These are phyloP conservation scores for Charaxes varanes DNA, from an alignment of 1,140 invertebrate species.

Conservation along the genomic window DNA sequence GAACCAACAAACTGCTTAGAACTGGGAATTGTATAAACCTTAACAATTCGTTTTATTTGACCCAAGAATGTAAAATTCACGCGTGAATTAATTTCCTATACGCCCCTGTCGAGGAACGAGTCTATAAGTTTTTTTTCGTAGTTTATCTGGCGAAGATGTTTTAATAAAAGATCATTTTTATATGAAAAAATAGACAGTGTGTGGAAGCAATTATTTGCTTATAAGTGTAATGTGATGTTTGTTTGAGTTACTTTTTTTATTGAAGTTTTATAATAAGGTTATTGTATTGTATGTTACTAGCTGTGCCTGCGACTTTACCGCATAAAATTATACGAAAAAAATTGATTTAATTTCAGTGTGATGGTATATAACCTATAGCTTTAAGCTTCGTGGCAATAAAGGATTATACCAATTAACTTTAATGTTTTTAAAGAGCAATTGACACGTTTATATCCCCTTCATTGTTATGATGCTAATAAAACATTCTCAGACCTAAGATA, in stretches of 20 bases:
- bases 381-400: no score
- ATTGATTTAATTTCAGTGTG: no score
- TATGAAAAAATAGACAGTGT: not conserved
- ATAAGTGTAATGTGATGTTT: not conserved
- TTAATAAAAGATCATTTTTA: constrained; percentile 15
- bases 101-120: constrained; percentile 26
- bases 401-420: no score
- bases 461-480: no score
- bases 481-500: no score
- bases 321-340: no score
- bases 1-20: constrained; percentile 31
- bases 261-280: no score
- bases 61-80: constrained; percentile 49
- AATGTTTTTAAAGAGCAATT: no score
- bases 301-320: no score
- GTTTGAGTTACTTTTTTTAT: not conserved
- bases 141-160: constrained; percentile 15
- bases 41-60: constrained; percentile 45
- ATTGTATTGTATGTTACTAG: no score
- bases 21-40: constrained; percentile 42
- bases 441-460: no score
- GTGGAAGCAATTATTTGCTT: constrained; percentile 5
- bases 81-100: constrained; percentile 53
- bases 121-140: constrained; percentile 11
- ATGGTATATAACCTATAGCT: no score